Conservation (phyloP, 2,888 invertebrate genomes). For the Dryadula phaetusa region DNA sequence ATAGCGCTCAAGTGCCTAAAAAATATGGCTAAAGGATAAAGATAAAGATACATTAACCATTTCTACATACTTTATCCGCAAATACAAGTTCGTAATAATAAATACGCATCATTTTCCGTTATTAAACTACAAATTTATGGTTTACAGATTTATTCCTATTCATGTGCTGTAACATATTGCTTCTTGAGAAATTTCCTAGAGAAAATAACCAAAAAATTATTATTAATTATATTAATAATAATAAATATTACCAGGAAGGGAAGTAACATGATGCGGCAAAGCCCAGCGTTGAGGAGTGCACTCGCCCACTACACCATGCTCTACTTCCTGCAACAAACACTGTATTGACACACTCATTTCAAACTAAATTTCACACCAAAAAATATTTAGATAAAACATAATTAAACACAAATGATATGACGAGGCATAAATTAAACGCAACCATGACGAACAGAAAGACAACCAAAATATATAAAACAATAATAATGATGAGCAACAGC, state of each 20-base stretch:
- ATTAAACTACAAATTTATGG: too few relatives aligned
- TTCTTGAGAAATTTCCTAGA: neutral
- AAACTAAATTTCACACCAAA: conserved; percentile 14
- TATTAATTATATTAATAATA: neutral
- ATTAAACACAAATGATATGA: conserved; percentile 38
- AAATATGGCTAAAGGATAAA: too few relatives aligned
- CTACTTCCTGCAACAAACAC: conserved; percentile 65
- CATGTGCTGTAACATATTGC: too few relatives aligned
- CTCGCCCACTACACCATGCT: conserved; percentile 59
- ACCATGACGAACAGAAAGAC: neutral
- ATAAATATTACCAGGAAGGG: conserved; percentile 80
- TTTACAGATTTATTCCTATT: too few relatives aligned
- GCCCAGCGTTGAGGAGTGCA: conserved; percentile 79
- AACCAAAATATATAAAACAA: conserved; percentile 17
- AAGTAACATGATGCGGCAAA: conserved; percentile 85
- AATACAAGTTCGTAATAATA: too few relatives aligned
- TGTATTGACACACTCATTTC: neutral
- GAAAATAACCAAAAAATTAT: too few relatives aligned
- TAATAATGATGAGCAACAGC: conserved; percentile 4
- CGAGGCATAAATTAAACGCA: conserved; percentile 21
- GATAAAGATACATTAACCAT: too few relatives aligned
- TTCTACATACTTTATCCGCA: too few relatives aligned
- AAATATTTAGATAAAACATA: conserved; percentile 3
- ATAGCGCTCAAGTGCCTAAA: too few relatives aligned
- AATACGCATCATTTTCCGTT: too few relatives aligned